These are phyloP conservation scores for Zelleria hepariella DNA, from an alignment of 2,888 invertebrate genomes.

Conservation along the genomic window DNA sequence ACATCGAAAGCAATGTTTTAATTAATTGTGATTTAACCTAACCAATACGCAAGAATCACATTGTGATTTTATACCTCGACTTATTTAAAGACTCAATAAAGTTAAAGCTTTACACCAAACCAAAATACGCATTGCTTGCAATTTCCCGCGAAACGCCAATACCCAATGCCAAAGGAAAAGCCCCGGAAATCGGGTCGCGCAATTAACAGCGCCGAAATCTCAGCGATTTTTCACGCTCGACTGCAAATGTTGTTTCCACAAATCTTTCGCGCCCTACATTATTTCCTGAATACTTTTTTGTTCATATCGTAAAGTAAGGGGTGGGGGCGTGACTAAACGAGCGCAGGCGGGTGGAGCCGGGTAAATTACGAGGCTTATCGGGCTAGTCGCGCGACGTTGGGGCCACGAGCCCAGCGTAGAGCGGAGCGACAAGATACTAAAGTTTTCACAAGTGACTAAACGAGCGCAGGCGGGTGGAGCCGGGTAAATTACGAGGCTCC, in stretches of 20 bases:
- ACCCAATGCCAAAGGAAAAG: not conserved
- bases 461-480: not conserved
- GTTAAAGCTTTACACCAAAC: too few species aligned
- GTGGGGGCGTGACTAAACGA: not conserved
- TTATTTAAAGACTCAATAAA: too few species aligned
- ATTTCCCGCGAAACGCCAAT: not conserved
- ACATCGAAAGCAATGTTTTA: too few species aligned
- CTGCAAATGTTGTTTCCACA: not conserved
- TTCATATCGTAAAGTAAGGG: not conserved
- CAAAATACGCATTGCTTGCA: not conserved
- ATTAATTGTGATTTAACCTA: too few species aligned
- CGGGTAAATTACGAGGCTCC: not conserved
- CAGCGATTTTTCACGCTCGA: not conserved
- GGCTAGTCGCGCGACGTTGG: not conserved
- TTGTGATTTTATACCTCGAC: too few species aligned
- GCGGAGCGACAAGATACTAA: not conserved
- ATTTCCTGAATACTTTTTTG: not conserved
- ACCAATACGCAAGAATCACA: too few species aligned
- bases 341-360: conserved; percentile 1
- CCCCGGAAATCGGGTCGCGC: not conserved
- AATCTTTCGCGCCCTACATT: not conserved
- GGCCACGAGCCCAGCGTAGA: not conserved
- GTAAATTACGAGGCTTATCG: conserved; percentile 9
- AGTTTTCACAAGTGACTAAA: not conserved
- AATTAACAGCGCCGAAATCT: not conserved